Evolutionary conservation across 2,113 vertebrate genomes (phyloP).

Genomic region (Chrysemys picta): DNA sequence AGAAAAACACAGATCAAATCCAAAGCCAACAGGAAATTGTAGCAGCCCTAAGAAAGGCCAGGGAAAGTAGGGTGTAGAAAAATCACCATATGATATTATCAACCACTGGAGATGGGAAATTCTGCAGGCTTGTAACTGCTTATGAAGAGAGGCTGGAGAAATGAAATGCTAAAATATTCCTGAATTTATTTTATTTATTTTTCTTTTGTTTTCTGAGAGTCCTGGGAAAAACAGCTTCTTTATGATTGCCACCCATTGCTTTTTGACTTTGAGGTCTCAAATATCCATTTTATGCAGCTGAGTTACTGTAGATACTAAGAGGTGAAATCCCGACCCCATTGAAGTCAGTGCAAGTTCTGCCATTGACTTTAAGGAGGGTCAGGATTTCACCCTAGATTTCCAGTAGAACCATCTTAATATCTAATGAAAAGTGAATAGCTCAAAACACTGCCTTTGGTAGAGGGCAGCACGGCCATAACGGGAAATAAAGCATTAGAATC

Average conservation of each 20-base stretch:
- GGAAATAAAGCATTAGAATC: not conserved
- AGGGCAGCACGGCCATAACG: not conserved
- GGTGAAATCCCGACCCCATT: conserved; percentile 5
- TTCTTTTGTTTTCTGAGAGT: conserved; percentile 65
- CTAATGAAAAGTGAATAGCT: not conserved
- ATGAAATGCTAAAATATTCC: conserved; percentile 65
- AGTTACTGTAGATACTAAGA: conserved; percentile 30
- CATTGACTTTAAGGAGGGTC: not conserved
- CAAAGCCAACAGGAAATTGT: conserved; percentile 69
- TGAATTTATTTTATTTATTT: conserved; percentile 50
- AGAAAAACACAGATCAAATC: conserved; percentile 58
- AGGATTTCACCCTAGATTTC: conserved; percentile 10
- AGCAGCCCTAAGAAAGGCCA: conserved; percentile 53
- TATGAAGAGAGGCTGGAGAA: not conserved
- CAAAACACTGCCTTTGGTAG: not conserved
- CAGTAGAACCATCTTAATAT: not conserved
- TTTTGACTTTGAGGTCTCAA: conserved; percentile 32
- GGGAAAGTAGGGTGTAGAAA: conserved; percentile 53
- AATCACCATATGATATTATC: conserved; percentile 59
- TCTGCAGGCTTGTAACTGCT: conserved; percentile 27
- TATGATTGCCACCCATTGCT: conserved; percentile 53
- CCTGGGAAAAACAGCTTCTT: conserved; percentile 45
- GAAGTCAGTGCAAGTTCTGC: conserved; percentile 13
- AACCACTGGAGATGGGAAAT: conserved; percentile 63
- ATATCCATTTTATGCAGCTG: conserved; percentile 12